A percentile compares a stretch with the other conserved stretches of the same genome.
Evolutionary conservation across 2,113 vertebrate genomes (phyloP).

Genomic region (Scopus umbretta): DNA sequence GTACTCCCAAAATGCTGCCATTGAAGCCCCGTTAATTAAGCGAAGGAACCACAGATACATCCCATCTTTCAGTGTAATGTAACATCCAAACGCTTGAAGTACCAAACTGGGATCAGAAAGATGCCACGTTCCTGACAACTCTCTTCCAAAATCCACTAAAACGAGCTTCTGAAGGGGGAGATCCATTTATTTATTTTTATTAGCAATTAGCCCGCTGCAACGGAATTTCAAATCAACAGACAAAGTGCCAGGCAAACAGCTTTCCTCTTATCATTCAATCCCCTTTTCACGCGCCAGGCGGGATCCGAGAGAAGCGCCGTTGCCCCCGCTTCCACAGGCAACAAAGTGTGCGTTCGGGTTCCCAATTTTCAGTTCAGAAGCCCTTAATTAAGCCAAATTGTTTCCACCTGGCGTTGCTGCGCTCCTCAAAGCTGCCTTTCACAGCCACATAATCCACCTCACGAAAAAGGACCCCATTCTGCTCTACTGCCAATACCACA

Average conservation of each 20-base stretch:
- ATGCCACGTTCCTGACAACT: neutral
- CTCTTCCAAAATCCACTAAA: neutral
- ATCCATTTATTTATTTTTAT: neutral
- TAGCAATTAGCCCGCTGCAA: neutral
- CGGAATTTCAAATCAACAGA: neutral
- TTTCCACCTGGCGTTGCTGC: conserved; percentile 8
- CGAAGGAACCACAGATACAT: neutral
- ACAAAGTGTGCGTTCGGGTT: neutral
- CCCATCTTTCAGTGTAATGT: neutral
- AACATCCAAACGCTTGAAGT: neutral
- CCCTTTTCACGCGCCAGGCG: fast-evolving
- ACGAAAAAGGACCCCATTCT: neutral
- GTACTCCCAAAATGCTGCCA: neutral
- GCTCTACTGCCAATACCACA: conserved; percentile 15
- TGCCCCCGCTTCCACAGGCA: neutral
- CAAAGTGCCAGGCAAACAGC: neutral
- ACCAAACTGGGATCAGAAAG: neutral
- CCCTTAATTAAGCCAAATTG: conserved; percentile 26
- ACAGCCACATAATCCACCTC: conserved; percentile 13
- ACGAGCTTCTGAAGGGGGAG: neutral
- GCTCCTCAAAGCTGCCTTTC: conserved; percentile 47
- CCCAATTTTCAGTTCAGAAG: conserved; percentile 5
- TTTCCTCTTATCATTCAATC: neutral
- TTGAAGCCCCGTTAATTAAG: neutral
- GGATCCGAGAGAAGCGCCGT: fast-evolving